These are phyloP conservation scores for Patella depressa DNA, from an alignment of 2,888 invertebrate species.

Conservation along the genomic window DNA sequence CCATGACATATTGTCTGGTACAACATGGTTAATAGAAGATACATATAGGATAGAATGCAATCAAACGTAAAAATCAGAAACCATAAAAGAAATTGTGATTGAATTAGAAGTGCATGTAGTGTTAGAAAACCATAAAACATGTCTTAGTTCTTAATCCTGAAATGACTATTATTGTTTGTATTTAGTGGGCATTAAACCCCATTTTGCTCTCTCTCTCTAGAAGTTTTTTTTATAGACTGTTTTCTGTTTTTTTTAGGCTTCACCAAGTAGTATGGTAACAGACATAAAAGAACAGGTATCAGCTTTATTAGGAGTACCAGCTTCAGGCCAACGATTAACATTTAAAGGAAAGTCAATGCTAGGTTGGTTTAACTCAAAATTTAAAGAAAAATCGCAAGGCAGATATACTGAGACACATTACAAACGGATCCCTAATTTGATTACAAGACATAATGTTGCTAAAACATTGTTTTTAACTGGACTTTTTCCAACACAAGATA, in stretches of 20 bases:
- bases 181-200: not conserved
- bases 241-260: slow-evolving; percentile 41
- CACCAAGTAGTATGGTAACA: slow-evolving; percentile 48
- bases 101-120: not conserved
- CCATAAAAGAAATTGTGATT: too few species aligned
- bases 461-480: too few species aligned
- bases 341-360: slow-evolving; percentile 57
- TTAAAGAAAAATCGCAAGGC: too few species aligned
- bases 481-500: too few species aligned
- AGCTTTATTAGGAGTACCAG: slow-evolving; percentile 54
- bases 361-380: slow-evolving; percentile 33
- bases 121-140: not conserved
- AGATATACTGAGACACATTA: too few species aligned
- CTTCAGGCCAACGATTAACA: slow-evolving; percentile 58
- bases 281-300: slow-evolving; percentile 58
- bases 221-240: too few species aligned
- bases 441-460: too few species aligned
- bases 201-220: not conserved
- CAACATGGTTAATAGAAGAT: too few species aligned
- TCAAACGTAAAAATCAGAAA: too few species aligned
- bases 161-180: not conserved
- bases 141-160: not conserved
- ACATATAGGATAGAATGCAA: too few species aligned
- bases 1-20: too few species aligned
- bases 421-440: too few species aligned